Base-by-base conservation (phyloP, 2,888 invertebrate species). In the Galerucella nymphaeae region DNA sequence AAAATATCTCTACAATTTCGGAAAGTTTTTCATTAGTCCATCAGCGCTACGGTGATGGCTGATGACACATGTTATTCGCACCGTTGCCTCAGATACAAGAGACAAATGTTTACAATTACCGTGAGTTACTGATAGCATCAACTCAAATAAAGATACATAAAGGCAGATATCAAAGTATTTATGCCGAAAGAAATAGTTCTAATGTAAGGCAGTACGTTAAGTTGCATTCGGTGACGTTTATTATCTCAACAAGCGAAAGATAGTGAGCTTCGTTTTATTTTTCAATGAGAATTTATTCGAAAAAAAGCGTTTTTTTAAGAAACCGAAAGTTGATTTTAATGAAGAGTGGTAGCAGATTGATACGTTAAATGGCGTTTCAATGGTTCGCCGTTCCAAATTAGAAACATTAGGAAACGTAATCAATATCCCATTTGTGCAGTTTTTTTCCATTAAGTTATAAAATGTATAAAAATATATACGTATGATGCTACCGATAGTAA, bases 71-170 rank as follows among this genome's bases (percentile, higher is more conserved):
- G 67, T 48, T 30, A 59, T 23, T n/a, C 20, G 67, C 67, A n/a
- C 48, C 23, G 67, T 67, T 58, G 67, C 67, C 23, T 38, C 45
- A 5, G n/a, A 48, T n/a, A 48, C 48, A 48, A 13, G 59, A 48
- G 48, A 67, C 67, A 59, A 67, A 67, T 67, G 67, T 67, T 48
- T 48, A 68, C 68, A 68, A 68, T 68, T 68, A 68, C 68, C 38
- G 61, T 18, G 48, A 68, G 30, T 16, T 41, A 62, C 61, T 61
- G 68, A 68, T 68, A 68, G 61, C 68, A 68, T 68, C 68, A 23
- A 13, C 38, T 50, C 50, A 59, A 30, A 59, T 67, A 59, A 66
- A 55, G 66, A 55, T 59, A 59, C 9, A 58, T 30, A 58, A 30
- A 10, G 59, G n/a, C 9, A 8, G 59, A 59, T 11, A 30, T 23